Conservation (phyloP, 2,113 vertebrate species). For the Aptenodytes forsteri region DNA sequence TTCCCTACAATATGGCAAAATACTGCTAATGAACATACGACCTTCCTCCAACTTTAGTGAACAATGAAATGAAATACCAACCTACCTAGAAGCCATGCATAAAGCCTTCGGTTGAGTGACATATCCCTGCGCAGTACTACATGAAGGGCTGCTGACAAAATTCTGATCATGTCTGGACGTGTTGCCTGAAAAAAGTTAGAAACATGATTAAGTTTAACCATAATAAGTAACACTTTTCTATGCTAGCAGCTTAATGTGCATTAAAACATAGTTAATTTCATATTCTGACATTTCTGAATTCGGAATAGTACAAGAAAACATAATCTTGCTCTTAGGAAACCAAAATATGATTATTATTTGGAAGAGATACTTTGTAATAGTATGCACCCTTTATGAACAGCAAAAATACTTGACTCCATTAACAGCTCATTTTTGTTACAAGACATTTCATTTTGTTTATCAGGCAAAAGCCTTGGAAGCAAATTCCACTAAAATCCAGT, state of each 20-base stretch:
- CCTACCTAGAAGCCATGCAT: slow-evolving; percentile 97
- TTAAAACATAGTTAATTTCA: background rate
- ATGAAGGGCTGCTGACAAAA: slow-evolving; percentile 95
- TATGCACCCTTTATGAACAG: background rate
- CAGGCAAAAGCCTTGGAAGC: background rate
- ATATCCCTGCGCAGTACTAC: slow-evolving; percentile 98
- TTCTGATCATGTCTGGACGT: slow-evolving; percentile 94
- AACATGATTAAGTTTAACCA: background rate
- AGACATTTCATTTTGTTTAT: background rate
- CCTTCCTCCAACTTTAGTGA: background rate
- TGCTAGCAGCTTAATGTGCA: background rate
- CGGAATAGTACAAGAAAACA: background rate
- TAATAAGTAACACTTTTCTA: background rate
- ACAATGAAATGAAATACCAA: background rate
- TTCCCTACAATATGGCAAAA: background rate
- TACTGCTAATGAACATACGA: background rate
- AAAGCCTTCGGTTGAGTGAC: slow-evolving; percentile 97
- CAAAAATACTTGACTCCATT: background rate
- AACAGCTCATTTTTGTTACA: background rate
- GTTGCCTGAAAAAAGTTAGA: slow-evolving; percentile 83
- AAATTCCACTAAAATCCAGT: background rate
- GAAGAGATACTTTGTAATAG: background rate
- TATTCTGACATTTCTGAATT: background rate
- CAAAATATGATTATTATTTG: background rate
- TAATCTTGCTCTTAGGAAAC: background rate